These are phyloP conservation scores for Drosophila kikkawai DNA, from an alignment of 1,140 invertebrate genomes.

Conservation along the genomic window DNA sequence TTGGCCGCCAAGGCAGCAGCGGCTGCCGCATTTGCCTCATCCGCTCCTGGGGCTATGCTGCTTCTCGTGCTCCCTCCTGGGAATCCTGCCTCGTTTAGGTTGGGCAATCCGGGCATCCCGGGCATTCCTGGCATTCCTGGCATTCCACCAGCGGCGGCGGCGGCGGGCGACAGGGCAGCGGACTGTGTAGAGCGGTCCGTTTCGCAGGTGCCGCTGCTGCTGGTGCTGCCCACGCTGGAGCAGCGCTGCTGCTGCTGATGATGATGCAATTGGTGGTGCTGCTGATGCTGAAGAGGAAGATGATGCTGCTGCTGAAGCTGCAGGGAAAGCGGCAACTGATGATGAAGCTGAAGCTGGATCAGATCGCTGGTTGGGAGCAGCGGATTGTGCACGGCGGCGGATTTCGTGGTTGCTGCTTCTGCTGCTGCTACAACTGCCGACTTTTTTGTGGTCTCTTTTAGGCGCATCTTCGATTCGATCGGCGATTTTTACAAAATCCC, in stretches of 20 bases:
- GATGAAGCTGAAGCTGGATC: slow-evolving; percentile 44
- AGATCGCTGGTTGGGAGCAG: slow-evolving; percentile 48
- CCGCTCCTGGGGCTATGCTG: not conserved
- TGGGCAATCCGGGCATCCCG: slow-evolving; percentile 28
- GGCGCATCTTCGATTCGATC: slow-evolving; percentile 57
- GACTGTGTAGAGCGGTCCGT: slow-evolving; percentile 70
- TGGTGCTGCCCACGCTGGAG: slow-evolving; percentile 82
- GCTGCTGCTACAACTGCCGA: slow-evolving; percentile 31
- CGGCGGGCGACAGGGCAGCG: slow-evolving; percentile 52
- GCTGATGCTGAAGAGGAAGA: slow-evolving; percentile 15
- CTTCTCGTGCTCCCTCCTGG: not conserved
- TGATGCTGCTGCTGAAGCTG: slow-evolving; percentile 67
- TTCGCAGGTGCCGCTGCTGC: slow-evolving; percentile 80
- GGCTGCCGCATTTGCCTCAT: slow-evolving; percentile 62
- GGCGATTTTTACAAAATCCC: slow-evolving; percentile 1
- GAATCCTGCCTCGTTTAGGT: not conserved
- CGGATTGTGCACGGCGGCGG: slow-evolving; percentile 1
- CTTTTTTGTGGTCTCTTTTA: slow-evolving; percentile 79
- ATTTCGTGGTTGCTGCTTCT: slow-evolving; percentile 16
- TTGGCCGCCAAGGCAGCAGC: slow-evolving; percentile 73
- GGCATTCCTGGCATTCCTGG: slow-evolving; percentile 18
- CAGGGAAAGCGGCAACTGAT: slow-evolving; percentile 57
- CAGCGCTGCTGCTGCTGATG: slow-evolving; percentile 67
- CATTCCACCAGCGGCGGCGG: slow-evolving; percentile 33
- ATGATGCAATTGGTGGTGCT: slow-evolving; percentile 33